Evolutionary conservation across 2,888 invertebrate species (phyloP).

Genomic region (Trisateles emortualis): DNA sequence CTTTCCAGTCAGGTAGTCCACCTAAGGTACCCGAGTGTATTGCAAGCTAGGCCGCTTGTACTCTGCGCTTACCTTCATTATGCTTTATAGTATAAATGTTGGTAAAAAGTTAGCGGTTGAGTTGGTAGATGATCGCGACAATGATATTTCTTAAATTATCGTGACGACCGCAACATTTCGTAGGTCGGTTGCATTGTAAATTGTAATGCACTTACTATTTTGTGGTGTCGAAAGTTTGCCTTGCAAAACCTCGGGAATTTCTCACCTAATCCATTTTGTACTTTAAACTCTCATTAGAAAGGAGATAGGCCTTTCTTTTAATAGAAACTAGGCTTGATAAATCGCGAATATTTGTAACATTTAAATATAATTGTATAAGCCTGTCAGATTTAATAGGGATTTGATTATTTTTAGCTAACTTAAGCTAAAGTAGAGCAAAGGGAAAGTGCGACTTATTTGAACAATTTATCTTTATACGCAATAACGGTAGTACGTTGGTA

Average conservation of each 20-base stretch:
- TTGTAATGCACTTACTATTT: conserved; percentile 55
- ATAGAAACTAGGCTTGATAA: neutral
- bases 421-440: neutral
- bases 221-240: conserved; percentile 55
- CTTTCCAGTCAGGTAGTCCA: no score
- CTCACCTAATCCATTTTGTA: neutral
- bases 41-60: no score
- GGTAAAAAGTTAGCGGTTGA: conserved; percentile 21
- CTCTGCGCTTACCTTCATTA: no score
- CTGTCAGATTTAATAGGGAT: neutral
- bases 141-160: conserved; percentile 66
- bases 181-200: conserved; percentile 64
- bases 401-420: neutral
- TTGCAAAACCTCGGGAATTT: conserved; percentile 39
- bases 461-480: neutral
- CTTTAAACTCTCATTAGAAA: conserved; percentile 5
- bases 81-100: conserved; percentile 20
- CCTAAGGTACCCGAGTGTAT: no score
- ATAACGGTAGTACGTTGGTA: neutral
- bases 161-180: conserved; percentile 71
- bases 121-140: conserved; percentile 38
- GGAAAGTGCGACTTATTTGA: conserved; percentile 9
- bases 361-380: neutral
- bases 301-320: conserved; percentile 7
- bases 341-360: neutral